These are phyloP conservation scores for Pelodiscus sinensis DNA, from an alignment of 2,113 vertebrate genomes.

Conservation along the genomic window DNA sequence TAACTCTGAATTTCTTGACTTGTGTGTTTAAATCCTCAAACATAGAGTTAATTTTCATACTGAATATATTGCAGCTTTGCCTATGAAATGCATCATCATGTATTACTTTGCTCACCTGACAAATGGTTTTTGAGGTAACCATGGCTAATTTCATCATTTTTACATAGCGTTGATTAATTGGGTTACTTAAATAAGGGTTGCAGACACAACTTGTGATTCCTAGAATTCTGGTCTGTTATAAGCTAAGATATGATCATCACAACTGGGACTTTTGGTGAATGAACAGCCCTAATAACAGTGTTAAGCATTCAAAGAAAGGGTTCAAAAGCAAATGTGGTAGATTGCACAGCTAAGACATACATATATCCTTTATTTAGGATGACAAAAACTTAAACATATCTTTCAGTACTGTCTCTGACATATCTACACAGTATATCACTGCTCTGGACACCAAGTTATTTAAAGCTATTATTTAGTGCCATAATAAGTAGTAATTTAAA, in stretches of 20 bases:
- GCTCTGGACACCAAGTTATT: constrained; percentile 82
- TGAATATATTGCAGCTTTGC: constrained; percentile 46
- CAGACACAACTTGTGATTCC: constrained; percentile 18
- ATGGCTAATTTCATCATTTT: constrained; percentile 14
- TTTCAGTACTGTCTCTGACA: constrained; percentile 76
- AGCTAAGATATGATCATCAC: constrained; percentile 41
- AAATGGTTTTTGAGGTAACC: constrained; percentile 33
- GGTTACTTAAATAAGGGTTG: constrained; percentile 20
- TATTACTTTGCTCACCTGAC: neutral
- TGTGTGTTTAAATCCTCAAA: constrained; percentile 55
- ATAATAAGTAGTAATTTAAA: constrained; percentile 87
- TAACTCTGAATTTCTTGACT: constrained; percentile 35
- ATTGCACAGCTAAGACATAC: constrained; percentile 54
- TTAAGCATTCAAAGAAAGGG: constrained; percentile 61
- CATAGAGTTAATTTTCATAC: constrained; percentile 43
- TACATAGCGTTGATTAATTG: constrained; percentile 42
- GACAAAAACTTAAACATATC: constrained; percentile 82
- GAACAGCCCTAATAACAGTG: constrained; percentile 64
- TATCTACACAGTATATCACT: constrained; percentile 76
- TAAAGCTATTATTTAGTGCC: constrained; percentile 85
- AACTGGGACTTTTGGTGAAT: constrained; percentile 8
- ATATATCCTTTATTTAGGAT: constrained; percentile 80
- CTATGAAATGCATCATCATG: neutral
- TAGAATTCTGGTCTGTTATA: constrained; percentile 37
- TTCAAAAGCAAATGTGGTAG: constrained; percentile 66